Evolutionary conservation across 2,113 vertebrate genomes (phyloP).

Genomic region (Raja brachyura): DNA sequence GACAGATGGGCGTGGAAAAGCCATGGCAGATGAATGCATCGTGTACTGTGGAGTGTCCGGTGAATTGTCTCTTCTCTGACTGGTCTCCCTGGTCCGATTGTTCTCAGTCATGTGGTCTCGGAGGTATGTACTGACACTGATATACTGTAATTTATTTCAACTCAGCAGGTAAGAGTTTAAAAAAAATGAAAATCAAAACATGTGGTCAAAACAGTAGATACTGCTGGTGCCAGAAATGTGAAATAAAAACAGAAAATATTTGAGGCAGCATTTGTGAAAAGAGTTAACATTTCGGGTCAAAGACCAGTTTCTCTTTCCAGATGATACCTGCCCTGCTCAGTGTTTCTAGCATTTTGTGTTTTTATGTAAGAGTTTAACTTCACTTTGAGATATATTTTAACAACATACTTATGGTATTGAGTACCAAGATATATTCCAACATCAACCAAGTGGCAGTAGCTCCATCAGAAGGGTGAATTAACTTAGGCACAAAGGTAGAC

Average conservation of each 20-base stretch:
- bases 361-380: neutral
- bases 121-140: constrained; percentile 61
- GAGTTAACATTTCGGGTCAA: no score
- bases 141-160: neutral
- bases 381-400: neutral
- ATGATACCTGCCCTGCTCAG: no score
- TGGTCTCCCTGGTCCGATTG: constrained; percentile 91
- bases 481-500: no score
- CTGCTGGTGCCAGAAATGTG: neutral
- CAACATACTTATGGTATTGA: neutral
- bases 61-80: constrained; percentile 93
- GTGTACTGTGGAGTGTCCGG: constrained; percentile 86
- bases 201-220: neutral
- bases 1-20: constrained; percentile 80
- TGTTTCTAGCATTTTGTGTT: no score
- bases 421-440: neutral
- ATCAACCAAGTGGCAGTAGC: neutral
- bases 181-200: neutral
- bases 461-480: neutral
- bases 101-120: constrained; percentile 83
- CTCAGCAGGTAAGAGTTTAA: neutral
- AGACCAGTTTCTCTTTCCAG: no score
- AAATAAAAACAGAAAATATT: no score
- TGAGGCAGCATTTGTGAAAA: no score
- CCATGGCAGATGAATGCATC: constrained; percentile 88